Percentiles rank a stretch among this genome's conserved stretches.
Evolutionary conservation across 2,113 vertebrate genomes (phyloP).

Genomic region (Emydura subglobosa): DNA sequence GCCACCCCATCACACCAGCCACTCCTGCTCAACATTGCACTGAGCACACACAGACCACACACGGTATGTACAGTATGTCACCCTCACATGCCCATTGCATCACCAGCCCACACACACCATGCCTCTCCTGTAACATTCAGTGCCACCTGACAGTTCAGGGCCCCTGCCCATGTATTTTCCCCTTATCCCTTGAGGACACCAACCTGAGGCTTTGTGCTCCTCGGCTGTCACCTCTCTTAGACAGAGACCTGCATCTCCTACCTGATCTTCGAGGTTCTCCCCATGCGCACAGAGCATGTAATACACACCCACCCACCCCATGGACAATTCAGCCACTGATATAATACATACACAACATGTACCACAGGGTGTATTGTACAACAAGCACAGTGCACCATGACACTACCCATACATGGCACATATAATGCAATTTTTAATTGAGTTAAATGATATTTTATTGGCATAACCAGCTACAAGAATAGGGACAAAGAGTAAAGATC

Average conservation of each 20-base stretch:
- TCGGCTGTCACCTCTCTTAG: background rate
- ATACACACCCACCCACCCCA: fast-evolving
- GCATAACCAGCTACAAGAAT: fast-evolving
- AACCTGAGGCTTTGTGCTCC: background rate
- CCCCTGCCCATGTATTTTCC: background rate
- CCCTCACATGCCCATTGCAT: too few species aligned
- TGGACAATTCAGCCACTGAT: fast-evolving
- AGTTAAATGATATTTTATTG: conserved; percentile 14
- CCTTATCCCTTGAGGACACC: background rate
- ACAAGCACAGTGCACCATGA: fast-evolving
- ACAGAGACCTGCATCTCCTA: background rate
- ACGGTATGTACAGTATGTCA: background rate
- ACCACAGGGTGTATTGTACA: too few species aligned
- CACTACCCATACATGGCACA: background rate
- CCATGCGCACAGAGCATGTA: fast-evolving
- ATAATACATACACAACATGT: fast-evolving
- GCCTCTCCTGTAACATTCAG: background rate
- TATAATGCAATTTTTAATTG: background rate
- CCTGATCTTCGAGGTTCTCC: background rate
- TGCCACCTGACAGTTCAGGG: background rate
- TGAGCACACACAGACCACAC: background rate
- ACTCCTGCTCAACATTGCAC: too few species aligned
- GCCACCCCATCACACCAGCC: background rate
- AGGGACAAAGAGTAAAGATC: conserved; percentile 35
- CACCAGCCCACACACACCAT: background rate